Conservation (phyloP, 2,888 invertebrate genomes). For the Eupithecia centaureata region DNA sequence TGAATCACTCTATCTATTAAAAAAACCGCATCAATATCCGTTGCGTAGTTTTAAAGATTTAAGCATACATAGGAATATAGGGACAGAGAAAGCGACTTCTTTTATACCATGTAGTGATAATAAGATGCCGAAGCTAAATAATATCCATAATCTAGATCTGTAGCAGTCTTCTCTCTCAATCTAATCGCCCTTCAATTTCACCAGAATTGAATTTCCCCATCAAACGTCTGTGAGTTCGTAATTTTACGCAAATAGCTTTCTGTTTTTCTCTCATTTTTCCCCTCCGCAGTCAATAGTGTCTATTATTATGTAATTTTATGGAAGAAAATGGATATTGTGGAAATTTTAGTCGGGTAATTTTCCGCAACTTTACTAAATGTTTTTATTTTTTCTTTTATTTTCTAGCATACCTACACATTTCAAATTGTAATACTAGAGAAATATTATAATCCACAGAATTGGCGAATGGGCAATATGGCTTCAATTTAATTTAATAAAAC, state of each 20-base stretch:
- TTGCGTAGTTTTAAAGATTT: too few relatives aligned
- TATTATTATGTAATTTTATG: conserved; percentile 28
- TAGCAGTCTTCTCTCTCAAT: conserved; percentile 57
- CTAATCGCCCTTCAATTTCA: conserved; percentile 71
- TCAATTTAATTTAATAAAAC: too few relatives aligned
- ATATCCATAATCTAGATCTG: conserved; percentile 21
- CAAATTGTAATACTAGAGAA: too few relatives aligned
- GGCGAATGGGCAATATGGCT: too few relatives aligned
- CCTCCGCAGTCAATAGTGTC: conserved; percentile 28
- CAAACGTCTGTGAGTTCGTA: conserved; percentile 72
- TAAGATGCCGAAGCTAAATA: conserved; percentile 22
- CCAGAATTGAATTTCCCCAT: conserved; percentile 71
- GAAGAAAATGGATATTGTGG: conserved; percentile 10
- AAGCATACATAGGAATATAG: too few relatives aligned
- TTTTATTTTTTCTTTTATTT: too few relatives aligned
- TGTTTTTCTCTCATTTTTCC: conserved; percentile 47
- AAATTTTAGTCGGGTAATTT: neutral
- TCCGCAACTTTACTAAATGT: neutral
- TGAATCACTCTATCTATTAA: too few relatives aligned
- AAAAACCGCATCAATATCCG: too few relatives aligned
- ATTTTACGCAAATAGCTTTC: conserved; percentile 68
- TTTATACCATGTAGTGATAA: too few relatives aligned
- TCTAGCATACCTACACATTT: too few relatives aligned
- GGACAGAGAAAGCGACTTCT: too few relatives aligned
- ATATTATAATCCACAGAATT: too few relatives aligned